phyloP scores from a whole-genome alignment of 2,888 invertebrate genomes.

The Melangyna quadrimaculata region DNA sequence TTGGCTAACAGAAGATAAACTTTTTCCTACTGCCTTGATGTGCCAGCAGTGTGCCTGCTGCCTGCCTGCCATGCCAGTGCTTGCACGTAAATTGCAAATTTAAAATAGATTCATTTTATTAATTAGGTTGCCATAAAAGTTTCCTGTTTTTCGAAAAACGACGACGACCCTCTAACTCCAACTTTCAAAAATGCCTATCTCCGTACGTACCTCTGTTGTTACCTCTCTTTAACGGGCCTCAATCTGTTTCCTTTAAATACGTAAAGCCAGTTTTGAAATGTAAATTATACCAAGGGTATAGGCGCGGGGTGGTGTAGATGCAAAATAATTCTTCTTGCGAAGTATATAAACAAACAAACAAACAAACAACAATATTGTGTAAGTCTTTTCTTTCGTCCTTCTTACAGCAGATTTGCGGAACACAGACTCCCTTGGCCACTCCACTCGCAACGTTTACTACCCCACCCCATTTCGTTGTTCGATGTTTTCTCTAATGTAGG shows the following conservation, averaged over 20 bases:
- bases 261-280: slow-evolving; percentile 65
- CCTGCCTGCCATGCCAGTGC: slow-evolving; percentile 56
- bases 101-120: slow-evolving; percentile 77
- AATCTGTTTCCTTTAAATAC: slow-evolving; percentile 72
- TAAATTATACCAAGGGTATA: slow-evolving; percentile 59
- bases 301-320: too few species aligned
- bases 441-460: neutral
- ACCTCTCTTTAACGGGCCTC: slow-evolving; percentile 38
- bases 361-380: slow-evolving; percentile 56
- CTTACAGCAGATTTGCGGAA: slow-evolving; percentile 53
- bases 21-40: slow-evolving; percentile 46
- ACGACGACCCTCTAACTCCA: slow-evolving; percentile 43
- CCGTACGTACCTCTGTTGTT: neutral
- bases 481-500: slow-evolving; percentile 62
- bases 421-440: neutral
- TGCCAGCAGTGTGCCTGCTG: slow-evolving; percentile 40
- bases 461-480: slow-evolving; percentile 37
- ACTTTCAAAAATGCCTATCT: slow-evolving; percentile 1
- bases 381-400: slow-evolving; percentile 7
- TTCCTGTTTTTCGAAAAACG: slow-evolving; percentile 66
- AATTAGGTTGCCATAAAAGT: slow-evolving; percentile 78
- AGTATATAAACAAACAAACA: slow-evolving; percentile 52
- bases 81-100: slow-evolving; percentile 75
- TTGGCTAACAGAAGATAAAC: slow-evolving; percentile 61
- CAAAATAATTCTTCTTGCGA: slow-evolving; percentile 36